These are phyloP conservation scores for Neotragus moschatus DNA, from an alignment of 2,113 vertebrate species.

Conservation along the genomic window DNA sequence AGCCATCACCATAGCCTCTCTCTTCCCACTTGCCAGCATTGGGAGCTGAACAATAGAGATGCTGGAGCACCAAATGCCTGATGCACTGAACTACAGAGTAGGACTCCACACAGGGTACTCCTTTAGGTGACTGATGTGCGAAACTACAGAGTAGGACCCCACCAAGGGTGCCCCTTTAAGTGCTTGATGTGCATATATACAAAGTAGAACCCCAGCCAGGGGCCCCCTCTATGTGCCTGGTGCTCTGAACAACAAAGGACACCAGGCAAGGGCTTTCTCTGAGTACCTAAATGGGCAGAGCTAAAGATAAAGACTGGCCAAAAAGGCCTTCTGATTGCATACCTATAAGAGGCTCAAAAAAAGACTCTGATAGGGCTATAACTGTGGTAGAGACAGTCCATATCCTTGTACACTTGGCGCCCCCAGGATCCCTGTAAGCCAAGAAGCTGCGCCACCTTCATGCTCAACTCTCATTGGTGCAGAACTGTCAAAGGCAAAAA, in stretches of 20 bases:
- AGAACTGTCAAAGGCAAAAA: not conserved
- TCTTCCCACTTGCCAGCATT: not conserved
- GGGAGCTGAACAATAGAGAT: not conserved
- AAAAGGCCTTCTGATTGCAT: not conserved
- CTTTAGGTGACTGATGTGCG: not conserved
- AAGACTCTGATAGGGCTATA: not conserved
- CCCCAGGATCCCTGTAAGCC: not conserved
- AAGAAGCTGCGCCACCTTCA: not conserved
- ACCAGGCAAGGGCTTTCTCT: not conserved
- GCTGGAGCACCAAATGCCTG: not conserved
- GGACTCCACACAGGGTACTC: not conserved
- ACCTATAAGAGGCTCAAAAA: not conserved
- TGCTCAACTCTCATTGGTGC: not conserved
- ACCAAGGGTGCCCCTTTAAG: not conserved
- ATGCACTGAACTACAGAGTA: not conserved
- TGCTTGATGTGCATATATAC: not conserved
- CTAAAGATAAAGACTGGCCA: not conserved
- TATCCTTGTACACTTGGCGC: not conserved
- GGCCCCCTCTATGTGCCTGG: not conserved
- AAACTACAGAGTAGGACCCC: not conserved
- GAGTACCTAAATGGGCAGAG: not conserved
- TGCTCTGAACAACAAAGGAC: not conserved
- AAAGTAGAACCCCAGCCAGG: not conserved
- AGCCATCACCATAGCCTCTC: not conserved
- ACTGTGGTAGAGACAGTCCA: fast-evolving